A percentile compares a stretch with the other conserved stretches of the same genome.
Evolutionary conservation across 2,797 vertebrate species (phyloP).

Genomic region (Euphonia xanthogaster): DNA sequence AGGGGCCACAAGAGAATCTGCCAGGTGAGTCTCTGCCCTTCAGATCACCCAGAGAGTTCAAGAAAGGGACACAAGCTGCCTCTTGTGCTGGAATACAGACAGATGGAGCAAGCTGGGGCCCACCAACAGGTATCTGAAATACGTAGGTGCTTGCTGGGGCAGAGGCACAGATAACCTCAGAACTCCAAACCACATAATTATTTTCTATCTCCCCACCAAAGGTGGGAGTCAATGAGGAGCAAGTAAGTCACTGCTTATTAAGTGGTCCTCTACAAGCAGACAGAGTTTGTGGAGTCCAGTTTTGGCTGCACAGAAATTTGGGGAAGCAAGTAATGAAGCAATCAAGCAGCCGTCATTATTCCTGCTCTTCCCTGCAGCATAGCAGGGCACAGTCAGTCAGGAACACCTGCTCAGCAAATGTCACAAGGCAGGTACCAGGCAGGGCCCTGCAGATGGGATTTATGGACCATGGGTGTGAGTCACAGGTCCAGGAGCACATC

Average conservation of each 20-base stretch:
- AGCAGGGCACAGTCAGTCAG: background rate
- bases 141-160: rapidly evolving
- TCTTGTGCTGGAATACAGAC: background rate
- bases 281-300: background rate
- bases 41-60: background rate
- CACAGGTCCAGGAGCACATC: background rate
- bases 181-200: background rate
- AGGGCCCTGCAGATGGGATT: background rate
- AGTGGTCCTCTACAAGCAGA: background rate
- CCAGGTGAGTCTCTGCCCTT: background rate
- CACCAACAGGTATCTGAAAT: background rate
- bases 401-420: background rate
- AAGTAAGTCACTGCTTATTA: conserved; percentile 1
- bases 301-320: background rate
- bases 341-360: background rate
- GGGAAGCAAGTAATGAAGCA: background rate
- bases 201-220: background rate
- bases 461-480: background rate
- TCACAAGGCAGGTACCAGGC: background rate
- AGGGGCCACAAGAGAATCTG: background rate
- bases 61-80: background rate
- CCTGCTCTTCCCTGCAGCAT: background rate
- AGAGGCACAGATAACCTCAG: background rate
- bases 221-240: background rate
- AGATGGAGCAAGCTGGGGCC: background rate